A percentile compares a stretch with the other conserved stretches of the same genome.
Conservation (phyloP, 2,888 invertebrate species). For the Lithophane ornitopus region DNA sequence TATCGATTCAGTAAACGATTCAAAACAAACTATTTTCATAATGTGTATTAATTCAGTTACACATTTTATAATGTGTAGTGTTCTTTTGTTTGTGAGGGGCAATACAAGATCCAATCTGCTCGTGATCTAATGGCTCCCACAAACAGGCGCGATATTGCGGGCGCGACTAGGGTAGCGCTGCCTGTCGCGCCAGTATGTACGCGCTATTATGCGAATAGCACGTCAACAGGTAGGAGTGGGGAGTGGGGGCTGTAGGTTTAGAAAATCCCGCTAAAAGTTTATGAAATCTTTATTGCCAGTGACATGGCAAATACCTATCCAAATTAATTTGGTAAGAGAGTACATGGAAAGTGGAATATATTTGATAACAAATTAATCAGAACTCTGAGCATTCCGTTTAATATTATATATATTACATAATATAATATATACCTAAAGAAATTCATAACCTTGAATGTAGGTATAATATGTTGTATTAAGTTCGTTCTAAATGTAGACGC, state of each 20-base stretch:
- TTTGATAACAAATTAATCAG: not conserved
- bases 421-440: too few relatives aligned
- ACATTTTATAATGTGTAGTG: not conserved
- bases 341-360: not conserved
- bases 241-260: not conserved
- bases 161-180: too few relatives aligned
- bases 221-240: not conserved
- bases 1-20: too few relatives aligned
- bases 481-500: not conserved
- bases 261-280: not conserved
- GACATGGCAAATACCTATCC: not conserved
- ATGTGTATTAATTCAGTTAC: too few relatives aligned
- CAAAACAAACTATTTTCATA: too few relatives aligned
- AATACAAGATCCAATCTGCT: not conserved
- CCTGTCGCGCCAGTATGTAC: too few relatives aligned
- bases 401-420: too few relatives aligned
- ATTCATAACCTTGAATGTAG: not conserved
- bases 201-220: not conserved
- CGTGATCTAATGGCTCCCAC: not conserved
- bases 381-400: not conserved
- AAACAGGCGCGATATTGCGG: too few relatives aligned
- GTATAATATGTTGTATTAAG: not conserved
- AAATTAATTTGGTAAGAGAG: not conserved
- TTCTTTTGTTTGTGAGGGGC: not conserved
- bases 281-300: not conserved